Base-by-base conservation (phyloP, 2,888 invertebrate genomes). In the Drosophila neonasuta region DNA sequence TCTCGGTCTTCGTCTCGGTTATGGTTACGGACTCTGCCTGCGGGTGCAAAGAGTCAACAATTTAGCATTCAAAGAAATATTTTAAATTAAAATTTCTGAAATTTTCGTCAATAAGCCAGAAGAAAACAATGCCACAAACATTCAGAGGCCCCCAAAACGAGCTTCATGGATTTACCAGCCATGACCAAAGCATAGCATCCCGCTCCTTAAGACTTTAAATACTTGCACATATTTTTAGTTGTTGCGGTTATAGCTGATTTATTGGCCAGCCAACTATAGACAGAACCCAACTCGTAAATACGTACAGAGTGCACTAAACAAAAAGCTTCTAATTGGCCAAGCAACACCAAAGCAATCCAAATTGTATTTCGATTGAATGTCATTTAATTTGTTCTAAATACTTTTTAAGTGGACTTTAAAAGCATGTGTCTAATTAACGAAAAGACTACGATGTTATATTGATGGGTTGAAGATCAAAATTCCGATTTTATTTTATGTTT, bases 11-110 rank as follows among this genome's bases (percentile, higher is more conserved):
- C 34, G 39, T 6, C 13, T 41, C 30, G 3, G 63, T 50, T 17
- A 48, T 15, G 10, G 41, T 17, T 32, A 59, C 20, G 41, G 20
- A 5, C 17, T 39, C 36, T 57, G 77, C 30, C 71, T 65, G 71
- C 68, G 77, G 70, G 75, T 77, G 80, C 82, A 85, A 80, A 74
- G 75, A 84, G 79, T 79, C 82, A 82, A 77, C 88, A 87, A 83
- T 89, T 88, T 87, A 85, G 80, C 88, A 89, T 87, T 80, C 87
- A 87, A 80, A 84, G 79, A 88, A 88, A 88, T 89, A 90, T 90
- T 89, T 90, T 90, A 90, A 90, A 90, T 90, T 90, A 90, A 90
- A 90, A 90, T 90, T 90, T 90, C 90, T 90, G 79, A 89, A 90
- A 90, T 89, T 88, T 89, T 86, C 86, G 71, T 84, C 82, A 83